Evolutionary conservation across 2,888 invertebrate species (phyloP), one percentile per base, ranked within the genome.

Genomic region (Temnothorax rugatulus): DNA sequence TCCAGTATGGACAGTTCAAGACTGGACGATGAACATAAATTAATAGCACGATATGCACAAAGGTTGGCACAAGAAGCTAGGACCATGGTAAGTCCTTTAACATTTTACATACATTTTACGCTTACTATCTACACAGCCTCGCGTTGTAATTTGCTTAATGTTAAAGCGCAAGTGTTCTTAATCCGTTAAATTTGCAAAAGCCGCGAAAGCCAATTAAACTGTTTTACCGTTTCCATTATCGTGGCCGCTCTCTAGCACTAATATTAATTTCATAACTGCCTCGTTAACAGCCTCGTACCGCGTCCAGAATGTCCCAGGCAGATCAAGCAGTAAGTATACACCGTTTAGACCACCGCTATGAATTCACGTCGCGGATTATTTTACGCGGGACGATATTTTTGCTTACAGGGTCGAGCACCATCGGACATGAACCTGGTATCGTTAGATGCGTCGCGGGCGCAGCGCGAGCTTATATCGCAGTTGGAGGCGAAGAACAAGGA

Each of bases 21-120:
- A 88, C 87, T 94, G 54, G 99, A 99, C 94, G 99, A 99, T 95
- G 99, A 99, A 94, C 99, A 99, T 95, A 96, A 99, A 86, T 96
- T 99, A 87, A 99, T 99, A 94, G 99, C 99, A 64, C 96, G 99
- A 92, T 99, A 99, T 95, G 99, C 99, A 3, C 99, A 99, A 11
- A 96, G 99, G 90, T 96, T 99, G 84, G 99, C 99, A 13, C 99
- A 99, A 92, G 98, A 99, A 95, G 97, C 97, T 89, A 96, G 98
- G 93, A 97, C 98, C 73, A 95, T 96, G 91, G 96, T 96, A 94
- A 93, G 93, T 90, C 50, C 1, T 61, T 66, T 13, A 38, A 77
- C 21, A 44, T 61, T 50, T 52, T 52, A 73, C 15, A 77, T 84
- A 85, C 69, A 59, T 73, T 73, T 73, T 73, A 59, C 11, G 25